A percentile compares a stretch with the other conserved stretches of the same genome.
Conservation (phyloP, 2,113 vertebrate genomes). For the Ibidorhyncha struthersii region DNA sequence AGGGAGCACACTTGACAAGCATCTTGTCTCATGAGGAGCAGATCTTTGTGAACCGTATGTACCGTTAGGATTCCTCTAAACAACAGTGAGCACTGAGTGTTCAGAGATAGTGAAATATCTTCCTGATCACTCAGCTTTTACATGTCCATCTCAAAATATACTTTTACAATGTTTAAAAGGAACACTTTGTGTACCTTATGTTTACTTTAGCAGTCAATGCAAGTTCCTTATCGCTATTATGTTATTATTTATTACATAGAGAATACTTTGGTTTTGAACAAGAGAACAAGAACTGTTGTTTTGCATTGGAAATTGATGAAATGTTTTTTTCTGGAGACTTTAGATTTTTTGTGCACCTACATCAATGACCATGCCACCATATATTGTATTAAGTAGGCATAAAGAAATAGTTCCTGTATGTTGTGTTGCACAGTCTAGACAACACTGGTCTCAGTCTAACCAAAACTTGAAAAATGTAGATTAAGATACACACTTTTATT, state of each 20-base stretch:
- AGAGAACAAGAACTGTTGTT: not conserved
- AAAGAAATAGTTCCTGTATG: not conserved
- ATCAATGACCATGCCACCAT: not conserved
- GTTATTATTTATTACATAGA: not conserved
- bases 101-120: not conserved
- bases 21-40: constrained; percentile 92
- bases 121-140: not conserved
- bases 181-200: not conserved
- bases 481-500: not conserved
- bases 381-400: not conserved
- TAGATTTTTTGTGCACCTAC: not conserved
- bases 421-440: not conserved
- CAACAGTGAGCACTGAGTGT: not conserved
- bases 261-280: not conserved
- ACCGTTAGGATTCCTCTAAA: not conserved
- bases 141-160: not conserved
- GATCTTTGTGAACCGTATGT: constrained; percentile 94
- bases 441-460: not conserved
- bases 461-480: not conserved
- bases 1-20: constrained; percentile 91
- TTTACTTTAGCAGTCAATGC: not conserved
- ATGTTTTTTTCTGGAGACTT: not conserved
- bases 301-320: not conserved
- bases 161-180: not conserved
- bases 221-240: not conserved